Evolutionary conservation across 1,140 invertebrate species (phyloP), one percentile per base, ranked within the genome.

Genomic region (Contarinia nasturtii): DNA sequence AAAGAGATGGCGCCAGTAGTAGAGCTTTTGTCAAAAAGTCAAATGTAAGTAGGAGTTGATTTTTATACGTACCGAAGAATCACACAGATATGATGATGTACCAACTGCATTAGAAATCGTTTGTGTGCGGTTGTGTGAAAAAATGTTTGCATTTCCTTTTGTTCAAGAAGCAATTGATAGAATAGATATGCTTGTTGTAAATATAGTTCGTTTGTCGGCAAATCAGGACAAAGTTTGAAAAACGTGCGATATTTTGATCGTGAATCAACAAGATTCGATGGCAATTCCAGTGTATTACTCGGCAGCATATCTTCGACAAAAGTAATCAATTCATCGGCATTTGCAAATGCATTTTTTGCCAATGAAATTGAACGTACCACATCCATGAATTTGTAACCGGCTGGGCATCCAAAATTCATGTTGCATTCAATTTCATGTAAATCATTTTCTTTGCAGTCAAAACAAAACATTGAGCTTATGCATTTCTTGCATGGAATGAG

Each of bases 161-260:
- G 37, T 15, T 18, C 56, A 56, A 51, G 58, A 64, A 12, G 59
- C 59, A 15, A 55, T 61, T 0, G 59, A 63, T 33, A 59, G 69
- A 45, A 70, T 58, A 50, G 59, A 64, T 14, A 64, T 38, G 76
- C 64, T 57, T 82, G 75, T 51, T 76, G 73, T 61, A 91, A 86
- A 14, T 92, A 66, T 72, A 91, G 86, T 19, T 72, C 66, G 2
- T 72, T 57, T 10, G 72, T 66, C 51, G 86, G 67, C 55, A 76
- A 71, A 3, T 80, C 69, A n/a, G 72, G 67, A 66, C 37, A 40
- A 3, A 40, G 12, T 14, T 91, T 88, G 19, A 75, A 76, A 15
- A 78, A 74, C 17, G 92, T 61, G 49, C 75, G 73, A 53, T 85
- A 85, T 46, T 89, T 73, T 38, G 69, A 58, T 53, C 72, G 69